phyloP scores from a whole-genome alignment of 1,140 invertebrate species.

The Diorhabda sublineata region DNA sequence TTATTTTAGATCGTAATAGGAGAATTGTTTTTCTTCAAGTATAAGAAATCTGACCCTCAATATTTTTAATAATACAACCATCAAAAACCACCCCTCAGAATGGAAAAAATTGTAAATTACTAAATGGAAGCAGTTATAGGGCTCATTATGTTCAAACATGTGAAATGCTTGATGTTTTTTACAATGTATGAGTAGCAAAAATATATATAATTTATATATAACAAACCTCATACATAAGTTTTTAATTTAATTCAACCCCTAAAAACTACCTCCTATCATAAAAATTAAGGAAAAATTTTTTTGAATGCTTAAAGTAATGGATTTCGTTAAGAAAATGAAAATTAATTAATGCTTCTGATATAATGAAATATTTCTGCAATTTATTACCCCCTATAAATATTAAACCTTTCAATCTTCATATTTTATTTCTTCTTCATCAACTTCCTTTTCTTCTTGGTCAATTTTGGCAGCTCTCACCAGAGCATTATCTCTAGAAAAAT shows the following conservation, averaged over 20 bases:
- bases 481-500: neutral
- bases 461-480: neutral
- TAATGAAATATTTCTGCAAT: neutral
- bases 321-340: neutral
- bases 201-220: neutral
- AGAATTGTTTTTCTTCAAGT: neutral
- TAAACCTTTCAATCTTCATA: neutral
- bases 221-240: neutral
- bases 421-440: neutral
- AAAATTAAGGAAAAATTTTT: neutral
- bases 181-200: neutral
- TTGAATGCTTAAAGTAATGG: neutral
- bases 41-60: too few relatives aligned
- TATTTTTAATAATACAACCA: too few relatives aligned
- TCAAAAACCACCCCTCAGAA: too few relatives aligned
- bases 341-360: neutral
- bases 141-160: too few relatives aligned
- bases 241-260: neutral
- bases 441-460: neutral
- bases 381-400: neutral
- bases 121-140: too few relatives aligned
- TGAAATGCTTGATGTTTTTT: too few relatives aligned
- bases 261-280: neutral
- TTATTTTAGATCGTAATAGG: constrained; percentile 1
- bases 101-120: too few relatives aligned